phyloP scores from a whole-genome alignment of 2,113 vertebrate species.

The Erythrolamprus reginae region DNA sequence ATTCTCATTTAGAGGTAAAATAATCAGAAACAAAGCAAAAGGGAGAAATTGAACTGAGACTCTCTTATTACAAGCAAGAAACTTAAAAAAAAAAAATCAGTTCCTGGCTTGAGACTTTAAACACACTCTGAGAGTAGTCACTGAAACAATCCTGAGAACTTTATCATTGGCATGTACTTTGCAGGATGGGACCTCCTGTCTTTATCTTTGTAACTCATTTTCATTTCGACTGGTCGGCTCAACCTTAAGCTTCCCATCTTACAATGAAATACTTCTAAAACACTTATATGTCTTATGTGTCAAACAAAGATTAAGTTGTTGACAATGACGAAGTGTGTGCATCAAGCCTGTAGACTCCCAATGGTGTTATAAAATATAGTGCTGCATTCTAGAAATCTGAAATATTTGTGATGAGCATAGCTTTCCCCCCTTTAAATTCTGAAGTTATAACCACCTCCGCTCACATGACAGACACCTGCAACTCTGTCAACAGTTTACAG shows the following conservation, averaged over 20 bases:
- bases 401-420: background rate
- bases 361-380: constrained; percentile 2
- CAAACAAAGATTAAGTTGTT: constrained; percentile 20
- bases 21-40: background rate
- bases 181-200: constrained; percentile 31
- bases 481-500: constrained; percentile 24
- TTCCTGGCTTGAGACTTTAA: background rate
- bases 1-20: background rate
- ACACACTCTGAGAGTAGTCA: background rate
- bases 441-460: background rate
- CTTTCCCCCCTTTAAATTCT: background rate
- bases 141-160: background rate
- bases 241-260: constrained; percentile 37
- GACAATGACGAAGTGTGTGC: constrained; percentile 8
- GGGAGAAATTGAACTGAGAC: background rate
- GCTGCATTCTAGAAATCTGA: constrained; percentile 30
- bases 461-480: background rate
- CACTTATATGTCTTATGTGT: constrained; percentile 19
- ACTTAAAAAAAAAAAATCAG: background rate
- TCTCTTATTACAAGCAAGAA: background rate
- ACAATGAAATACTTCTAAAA: constrained; percentile 28
- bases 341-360: constrained; percentile 9
- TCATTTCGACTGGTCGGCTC: constrained; percentile 32
- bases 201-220: constrained; percentile 42
- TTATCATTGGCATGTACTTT: constrained; percentile 1